Evolutionary conservation across 2,797 vertebrate genomes (phyloP), one percentile per base, ranked within the genome.

Genomic region (Sparus aurata): DNA sequence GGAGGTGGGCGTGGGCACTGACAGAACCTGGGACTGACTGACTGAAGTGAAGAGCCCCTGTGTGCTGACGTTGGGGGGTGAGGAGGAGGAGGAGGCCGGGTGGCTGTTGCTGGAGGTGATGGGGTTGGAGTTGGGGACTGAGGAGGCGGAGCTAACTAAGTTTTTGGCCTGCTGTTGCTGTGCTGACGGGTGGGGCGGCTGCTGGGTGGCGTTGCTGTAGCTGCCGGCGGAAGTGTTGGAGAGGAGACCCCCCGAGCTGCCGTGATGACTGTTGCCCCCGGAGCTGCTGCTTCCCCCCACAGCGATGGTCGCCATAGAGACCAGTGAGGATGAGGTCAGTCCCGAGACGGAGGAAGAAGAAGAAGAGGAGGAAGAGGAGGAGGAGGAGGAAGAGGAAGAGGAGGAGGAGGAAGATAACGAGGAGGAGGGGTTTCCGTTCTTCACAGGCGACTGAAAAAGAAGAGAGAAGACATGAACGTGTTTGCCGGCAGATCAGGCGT

Each of bases 401-500:
- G 90, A 93, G 15, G 82, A 83, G 23, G 74, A 82, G n/a, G 95
- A 95, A 0, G 94, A 96, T 75, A 95, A 90, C 3, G 90, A 95
- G 25, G 86, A 96, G 69, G 95, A 97, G 70, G 96, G 93, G 92
- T 96, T 96, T 88, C 97, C 97, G 1, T 98, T 97, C 93, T 98
- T 98, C 88, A 97, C 95, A 34, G 97, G 97, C 11, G 97, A 98
- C 97, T 98, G 90, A 12, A 89, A 71, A 30, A 46, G 1, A 66
- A 68, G 18, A 0, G 1, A 50, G 18, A 52, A 58, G 16, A 52
- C 4, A 11, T 34, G 1, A 34, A 64, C 3, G 5, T 0, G 18
- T 38, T 18, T 34, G 6, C 30, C 0, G 5, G 30, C 30, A 7
- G 5, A 34, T 34, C 6, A 7, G 6, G 34, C 30, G 6, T 34